phyloP scores from a whole-genome alignment of 2,888 invertebrate genomes.

The Epistrophella euchroma region DNA sequence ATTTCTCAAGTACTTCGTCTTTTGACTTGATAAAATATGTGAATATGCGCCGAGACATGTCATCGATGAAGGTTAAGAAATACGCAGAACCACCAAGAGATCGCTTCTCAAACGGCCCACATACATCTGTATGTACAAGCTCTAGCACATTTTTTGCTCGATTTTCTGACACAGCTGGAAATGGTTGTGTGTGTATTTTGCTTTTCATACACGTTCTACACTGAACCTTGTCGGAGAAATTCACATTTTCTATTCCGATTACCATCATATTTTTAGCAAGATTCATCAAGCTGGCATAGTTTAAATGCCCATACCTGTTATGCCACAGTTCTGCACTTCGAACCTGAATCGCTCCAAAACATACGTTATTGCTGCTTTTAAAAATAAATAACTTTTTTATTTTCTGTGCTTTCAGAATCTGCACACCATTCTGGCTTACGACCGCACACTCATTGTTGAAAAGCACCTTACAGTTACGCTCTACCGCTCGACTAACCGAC shows the following conservation, averaged over 20 bases:
- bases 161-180: slow-evolving; percentile 44
- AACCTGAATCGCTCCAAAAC: slow-evolving; percentile 13
- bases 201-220: slow-evolving; percentile 54
- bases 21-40: slow-evolving; percentile 40
- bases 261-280: slow-evolving; percentile 40
- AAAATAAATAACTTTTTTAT: slow-evolving; percentile 41
- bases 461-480: slow-evolving; percentile 30
- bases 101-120: slow-evolving; percentile 50
- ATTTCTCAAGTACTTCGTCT: slow-evolving; percentile 36
- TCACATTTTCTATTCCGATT: slow-evolving; percentile 39
- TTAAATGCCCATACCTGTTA: slow-evolving; percentile 49
- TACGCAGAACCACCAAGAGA: slow-evolving; percentile 48
- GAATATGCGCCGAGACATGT: slow-evolving; percentile 46
- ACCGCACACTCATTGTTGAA: slow-evolving; percentile 39
- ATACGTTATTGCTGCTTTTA: slow-evolving; percentile 25
- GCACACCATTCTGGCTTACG: slow-evolving; percentile 28
- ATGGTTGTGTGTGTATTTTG: slow-evolving; percentile 52
- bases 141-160: slow-evolving; percentile 29
- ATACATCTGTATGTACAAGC: slow-evolving; percentile 56
- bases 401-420: slow-evolving; percentile 51
- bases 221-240: slow-evolving; percentile 35
- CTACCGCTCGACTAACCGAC: too few species aligned
- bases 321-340: slow-evolving; percentile 37
- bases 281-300: slow-evolving; percentile 36
- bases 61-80: slow-evolving; percentile 16